Evolutionary conservation across 2,797 vertebrate genomes (phyloP), one percentile per base, ranked within the genome.

Genomic region (Botia almorhae): DNA sequence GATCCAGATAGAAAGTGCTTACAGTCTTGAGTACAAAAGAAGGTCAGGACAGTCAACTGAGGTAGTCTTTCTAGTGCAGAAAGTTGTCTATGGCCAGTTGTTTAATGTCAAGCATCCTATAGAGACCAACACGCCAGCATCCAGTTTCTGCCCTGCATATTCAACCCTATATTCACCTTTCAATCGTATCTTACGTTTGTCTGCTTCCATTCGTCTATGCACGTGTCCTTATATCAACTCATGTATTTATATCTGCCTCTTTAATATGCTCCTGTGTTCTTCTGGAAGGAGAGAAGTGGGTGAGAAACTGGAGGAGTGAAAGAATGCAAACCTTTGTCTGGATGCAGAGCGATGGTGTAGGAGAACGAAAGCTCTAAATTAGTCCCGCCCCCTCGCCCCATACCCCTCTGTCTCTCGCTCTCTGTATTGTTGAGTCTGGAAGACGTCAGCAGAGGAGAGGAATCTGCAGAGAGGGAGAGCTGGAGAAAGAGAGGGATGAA

Each of bases 381-480:
- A 67, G 69, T 46, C 61, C 56, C 56, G 56, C 74, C 77, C 63
- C 55, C 71, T 43, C 91, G 81, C 88, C 58, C 90, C 88, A 87
- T 87, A 88, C 88, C 90, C 85, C 83, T 87, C 80, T 82, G 43
- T 76, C 64, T 75, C 51, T 80, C 87, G 69, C 88, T 83, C 85
- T 78, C 90, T 78, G 92, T 88, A 91, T 93, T 94, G 94, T 94
- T 89, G 88, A 75, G 73, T 87, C 85, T 77, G 88, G 86, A 82
- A 86, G 90, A 93, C 90, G 89, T 92, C 92, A 93, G 92, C 89
- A 90, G 91, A 89, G 80, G 88, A 85, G 88, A 91, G 89, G 91
- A 94, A 93, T 93, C 90, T 80, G 87, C 75, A 87, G 87, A 90
- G 92, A 89, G 86, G 90, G 90, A 89, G 53, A 87, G 85, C 88